Percentiles rank a stretch among this genome's conserved stretches.
These are phyloP conservation scores for Cerceris rybyensis DNA, from an alignment of 2,888 invertebrate genomes.

Conservation along the genomic window DNA sequence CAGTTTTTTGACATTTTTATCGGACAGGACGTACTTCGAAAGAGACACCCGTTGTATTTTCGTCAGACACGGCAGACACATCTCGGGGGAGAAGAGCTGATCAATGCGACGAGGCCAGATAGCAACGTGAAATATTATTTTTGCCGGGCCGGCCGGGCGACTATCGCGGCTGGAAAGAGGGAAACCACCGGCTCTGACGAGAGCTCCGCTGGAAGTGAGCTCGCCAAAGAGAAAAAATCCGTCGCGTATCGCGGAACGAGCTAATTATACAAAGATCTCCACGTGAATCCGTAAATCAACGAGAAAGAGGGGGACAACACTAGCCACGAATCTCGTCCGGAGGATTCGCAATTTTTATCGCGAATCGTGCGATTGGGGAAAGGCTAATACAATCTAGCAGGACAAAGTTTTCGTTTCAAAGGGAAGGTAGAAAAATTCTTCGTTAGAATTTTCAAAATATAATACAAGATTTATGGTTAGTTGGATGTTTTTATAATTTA, in stretches of 20 bases:
- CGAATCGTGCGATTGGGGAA: too few relatives aligned
- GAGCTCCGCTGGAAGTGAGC: background rate
- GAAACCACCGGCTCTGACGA: conserved; percentile 1
- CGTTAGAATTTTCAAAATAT: too few relatives aligned
- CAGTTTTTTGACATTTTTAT: too few relatives aligned
- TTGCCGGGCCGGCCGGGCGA: conserved; percentile 4
- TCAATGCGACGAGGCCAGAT: conserved; percentile 53
- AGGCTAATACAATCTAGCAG: too few relatives aligned
- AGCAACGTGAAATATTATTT: conserved; percentile 59
- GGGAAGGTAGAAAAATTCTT: too few relatives aligned
- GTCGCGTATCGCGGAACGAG: conserved; percentile 19
- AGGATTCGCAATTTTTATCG: too few relatives aligned
- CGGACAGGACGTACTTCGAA: background rate
- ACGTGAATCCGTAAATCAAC: conserved; percentile 16
- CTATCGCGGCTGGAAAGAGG: conserved; percentile 5
- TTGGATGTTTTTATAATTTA: too few relatives aligned
- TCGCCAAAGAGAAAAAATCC: background rate
- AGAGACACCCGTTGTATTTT: conserved; percentile 11
- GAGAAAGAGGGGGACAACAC: background rate
- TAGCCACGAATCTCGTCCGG: too few relatives aligned
- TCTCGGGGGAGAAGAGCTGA: conserved; percentile 38
- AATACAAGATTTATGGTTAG: too few relatives aligned
- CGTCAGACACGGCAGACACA: conserved; percentile 19
- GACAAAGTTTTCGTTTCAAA: too few relatives aligned
- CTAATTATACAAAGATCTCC: conserved; percentile 38